Base-by-base conservation (phyloP, 2,113 vertebrate genomes). In the Phrynosoma platyrhinos region DNA sequence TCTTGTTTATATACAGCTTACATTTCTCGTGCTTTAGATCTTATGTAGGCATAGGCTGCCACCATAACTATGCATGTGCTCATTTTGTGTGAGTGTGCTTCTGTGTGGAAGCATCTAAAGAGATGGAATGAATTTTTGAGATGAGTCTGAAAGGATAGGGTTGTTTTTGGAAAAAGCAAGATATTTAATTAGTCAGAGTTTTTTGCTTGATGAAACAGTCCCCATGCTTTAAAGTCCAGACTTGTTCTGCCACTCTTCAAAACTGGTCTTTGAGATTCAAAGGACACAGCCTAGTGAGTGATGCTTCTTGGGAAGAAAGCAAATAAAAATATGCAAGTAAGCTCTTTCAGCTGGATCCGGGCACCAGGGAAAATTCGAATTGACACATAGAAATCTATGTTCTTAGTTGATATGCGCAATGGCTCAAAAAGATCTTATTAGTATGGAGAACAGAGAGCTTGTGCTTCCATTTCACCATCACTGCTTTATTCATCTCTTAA, bases 191-290 rank as follows among this genome's bases (percentile, higher is more conserved):
- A 82, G 42, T 6, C 0, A 9, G 66, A 30, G 36, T 20, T 5
- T 87, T 68, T 8, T 52, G 7, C 23, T 87, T 91, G 12, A 68
- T 58, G 82, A 89, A n/a, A 32, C 75, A 83, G 14, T 0, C 0
- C 7, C 64, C 9, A 10, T 32, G 71, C 0, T 27, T 90, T 83
- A 85, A 87, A 91, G 64, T 80, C 75, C 0, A 0, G 2, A 12
- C 36, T 89, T 87, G 1, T 66, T 86, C 79, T 23, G 42, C 89
- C 55, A 47, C 9, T 90, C 85, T 91, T 71, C 85, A 74, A 85
- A 87, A 90, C 12, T 8, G n/a, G 3, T 3, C 5, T 1, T 18
- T 92, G 79, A 69, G 75, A 0, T 94, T 90, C n/a, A 47, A 52
- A 42, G 71, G 64, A 12, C 74, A 71, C 52, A 83, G n/a, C 8